Base-by-base conservation (phyloP, 2,797 vertebrate genomes). In the Acrossocheilus fasciatus region DNA sequence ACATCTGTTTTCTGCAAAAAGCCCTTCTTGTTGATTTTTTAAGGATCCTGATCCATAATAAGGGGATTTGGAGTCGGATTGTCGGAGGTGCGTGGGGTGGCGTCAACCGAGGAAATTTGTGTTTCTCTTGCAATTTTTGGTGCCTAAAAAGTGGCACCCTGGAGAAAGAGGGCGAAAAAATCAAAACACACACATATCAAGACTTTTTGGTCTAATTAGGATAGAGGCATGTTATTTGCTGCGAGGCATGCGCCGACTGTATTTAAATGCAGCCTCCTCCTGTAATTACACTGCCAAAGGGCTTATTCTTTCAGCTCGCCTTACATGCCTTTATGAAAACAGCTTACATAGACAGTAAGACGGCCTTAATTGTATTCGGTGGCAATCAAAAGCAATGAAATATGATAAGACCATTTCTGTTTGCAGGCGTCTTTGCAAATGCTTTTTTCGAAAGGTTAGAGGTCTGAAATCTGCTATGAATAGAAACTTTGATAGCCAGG, bases 231-330 rank as follows among this genome's bases (percentile, higher is more conserved):
- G 90, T 89, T 91, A 94, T 94, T 86, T 94, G 89, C 92, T 91
- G 89, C 87, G 91, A 92, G 88, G 90, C 85, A 93, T 88, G 89
- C 84, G 83, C 74, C 83, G 89, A 91, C 87, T 91, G 89, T 82
- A 86, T 91, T 90, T 90, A 92, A 93, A 93, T 92, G 87, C 90
- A 90, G 86, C 69, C 76, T 74, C 59, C 88, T 81, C 43, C 89
- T 92, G 89, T 92, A 93, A 93, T 93, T 93, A 90, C 89, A 87
- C 83, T 70, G 57, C 87, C 89, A 88, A 87, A 54, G 92, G 93
- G 92, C 26, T 78, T 91, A 88, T 90, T 89, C 89, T 54, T 74
- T 87, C 90, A 87, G 88, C 72, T 90, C 86, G 90, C 86, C 90
- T 91, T 90, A 91, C 89, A 85, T 80, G 26, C 74, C 7, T 88